phyloP scores from a whole-genome alignment of 2,113 vertebrate species.

The Brienomyrus longianalis region DNA sequence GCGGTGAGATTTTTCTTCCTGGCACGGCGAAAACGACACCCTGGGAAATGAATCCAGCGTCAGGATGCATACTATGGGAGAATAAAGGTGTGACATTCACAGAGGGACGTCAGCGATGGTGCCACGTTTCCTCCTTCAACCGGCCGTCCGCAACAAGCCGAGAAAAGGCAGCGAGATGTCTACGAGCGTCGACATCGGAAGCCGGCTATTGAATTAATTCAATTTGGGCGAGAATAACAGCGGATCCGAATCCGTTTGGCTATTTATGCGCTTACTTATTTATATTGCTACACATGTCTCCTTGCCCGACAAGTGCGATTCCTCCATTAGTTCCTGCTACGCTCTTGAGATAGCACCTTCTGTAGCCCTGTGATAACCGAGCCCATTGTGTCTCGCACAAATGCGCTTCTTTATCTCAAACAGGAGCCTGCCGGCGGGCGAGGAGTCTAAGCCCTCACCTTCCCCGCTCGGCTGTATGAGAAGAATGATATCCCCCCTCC shows the following conservation, averaged over 20 bases:
- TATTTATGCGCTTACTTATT: slow-evolving; percentile 12
- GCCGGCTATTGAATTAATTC: neutral
- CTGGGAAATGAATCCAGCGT: neutral
- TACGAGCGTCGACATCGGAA: neutral
- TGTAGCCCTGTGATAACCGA: slow-evolving; percentile 37
- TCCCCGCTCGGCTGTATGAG: slow-evolving; percentile 9
- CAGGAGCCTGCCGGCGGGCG: slow-evolving; percentile 9
- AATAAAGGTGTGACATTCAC: neutral
- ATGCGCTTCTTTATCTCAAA: slow-evolving; percentile 36
- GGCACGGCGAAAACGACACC: neutral
- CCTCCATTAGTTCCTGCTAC: slow-evolving; percentile 31
- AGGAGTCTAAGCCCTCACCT: slow-evolving; percentile 31
- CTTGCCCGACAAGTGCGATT: slow-evolving; percentile 12
- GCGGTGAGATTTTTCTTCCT: neutral
- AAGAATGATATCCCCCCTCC: slow-evolving; percentile 27
- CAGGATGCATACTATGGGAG: neutral
- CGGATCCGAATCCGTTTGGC: neutral
- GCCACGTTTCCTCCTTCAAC: neutral
- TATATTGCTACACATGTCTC: slow-evolving; percentile 4
- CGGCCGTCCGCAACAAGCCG: neutral
- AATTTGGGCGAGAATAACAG: neutral
- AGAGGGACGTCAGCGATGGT: neutral
- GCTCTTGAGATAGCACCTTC: slow-evolving; percentile 21
- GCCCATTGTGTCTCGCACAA: slow-evolving; percentile 34
- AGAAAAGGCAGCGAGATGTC: neutral